Evolutionary conservation across 2,888 invertebrate species (phyloP).

Genomic region (Thumatha senex): DNA sequence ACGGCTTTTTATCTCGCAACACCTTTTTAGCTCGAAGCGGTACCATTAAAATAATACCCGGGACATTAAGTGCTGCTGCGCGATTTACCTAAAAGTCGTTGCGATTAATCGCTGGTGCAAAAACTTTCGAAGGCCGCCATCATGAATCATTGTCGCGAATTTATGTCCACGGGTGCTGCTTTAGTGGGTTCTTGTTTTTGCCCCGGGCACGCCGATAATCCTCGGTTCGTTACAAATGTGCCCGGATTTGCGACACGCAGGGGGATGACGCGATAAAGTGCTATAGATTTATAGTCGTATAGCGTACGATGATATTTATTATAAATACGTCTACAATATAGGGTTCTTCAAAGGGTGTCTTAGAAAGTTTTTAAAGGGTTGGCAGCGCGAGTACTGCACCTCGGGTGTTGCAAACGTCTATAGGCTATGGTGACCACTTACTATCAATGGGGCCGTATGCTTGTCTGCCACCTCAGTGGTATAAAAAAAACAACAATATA

Average conservation of each 20-base stretch:
- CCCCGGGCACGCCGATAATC: conserved; percentile 54
- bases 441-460: no score
- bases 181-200: conserved; percentile 61
- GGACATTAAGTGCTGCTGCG: conserved; percentile 33
- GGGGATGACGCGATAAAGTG: conserved; percentile 48
- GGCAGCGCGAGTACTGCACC: no score
- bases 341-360: no score
- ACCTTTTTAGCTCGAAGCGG: conserved; percentile 31
- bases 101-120: conserved; percentile 70
- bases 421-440: no score
- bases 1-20: conserved; percentile 32
- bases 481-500: no score
- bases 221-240: conserved; percentile 66
- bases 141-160: conserved; percentile 81
- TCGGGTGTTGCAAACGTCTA: no score
- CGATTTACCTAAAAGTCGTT: conserved; percentile 56
- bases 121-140: conserved; percentile 69
- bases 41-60: conserved; percentile 40
- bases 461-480: no score
- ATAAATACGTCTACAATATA: no score
- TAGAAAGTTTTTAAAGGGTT: no score
- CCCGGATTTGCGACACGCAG: conserved; percentile 58
- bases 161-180: conserved; percentile 67
- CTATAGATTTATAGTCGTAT: conserved; percentile 35
- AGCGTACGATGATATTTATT: conserved; percentile 20